A percentile compares a stretch with the other conserved stretches of the same genome.
Conservation (phyloP, 1,140 invertebrate genomes). For the Scaptodrosophila lebanonensis region DNA sequence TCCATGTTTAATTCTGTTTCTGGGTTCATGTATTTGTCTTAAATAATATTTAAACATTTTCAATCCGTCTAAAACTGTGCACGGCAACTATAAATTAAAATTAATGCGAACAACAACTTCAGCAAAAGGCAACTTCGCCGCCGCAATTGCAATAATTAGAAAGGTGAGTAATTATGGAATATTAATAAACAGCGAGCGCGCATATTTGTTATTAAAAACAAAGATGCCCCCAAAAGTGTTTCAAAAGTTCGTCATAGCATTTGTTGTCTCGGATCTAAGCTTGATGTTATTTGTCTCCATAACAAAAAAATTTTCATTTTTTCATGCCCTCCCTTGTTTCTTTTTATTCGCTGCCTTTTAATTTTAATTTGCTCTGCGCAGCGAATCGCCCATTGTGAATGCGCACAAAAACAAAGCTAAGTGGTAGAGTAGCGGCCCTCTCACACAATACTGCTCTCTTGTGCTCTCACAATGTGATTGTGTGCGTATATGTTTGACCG, state of each 20-base stretch:
- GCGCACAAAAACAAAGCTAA: constrained; percentile 66
- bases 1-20: constrained; percentile 26
- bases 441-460: constrained; percentile 4
- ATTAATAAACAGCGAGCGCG: constrained; percentile 51
- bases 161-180: constrained; percentile 28
- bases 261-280: neutral
- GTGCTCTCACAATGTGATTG: constrained; percentile 18
- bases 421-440: constrained; percentile 54
- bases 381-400: constrained; percentile 55
- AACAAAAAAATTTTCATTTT: constrained; percentile 45
- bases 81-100: constrained; percentile 6
- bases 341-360: constrained; percentile 43
- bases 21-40: constrained; percentile 54
- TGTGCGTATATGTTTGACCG: constrained; percentile 27
- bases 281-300: constrained; percentile 3
- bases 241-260: constrained; percentile 48
- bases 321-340: constrained; percentile 30
- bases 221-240: constrained; percentile 31
- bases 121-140: neutral
- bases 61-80: constrained; percentile 30
- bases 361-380: constrained; percentile 70
- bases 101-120: constrained; percentile 20
- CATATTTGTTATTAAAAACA: constrained; percentile 54
- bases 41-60: constrained; percentile 66
- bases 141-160: constrained; percentile 2